Conservation (phyloP, 2,888 invertebrate genomes). For the Chromoteleia sp. region DNA sequence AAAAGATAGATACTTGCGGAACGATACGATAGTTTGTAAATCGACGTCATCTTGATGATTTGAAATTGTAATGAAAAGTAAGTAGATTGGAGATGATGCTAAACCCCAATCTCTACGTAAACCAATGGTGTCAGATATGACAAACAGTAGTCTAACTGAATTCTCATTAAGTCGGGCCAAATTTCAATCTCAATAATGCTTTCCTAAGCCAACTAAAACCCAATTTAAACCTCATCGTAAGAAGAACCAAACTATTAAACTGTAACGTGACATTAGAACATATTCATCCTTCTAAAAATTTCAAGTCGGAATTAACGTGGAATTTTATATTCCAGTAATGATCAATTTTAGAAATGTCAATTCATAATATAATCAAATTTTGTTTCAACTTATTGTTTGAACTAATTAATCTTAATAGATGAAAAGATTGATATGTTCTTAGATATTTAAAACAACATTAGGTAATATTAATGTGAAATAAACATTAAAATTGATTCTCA, state of each 20-base stretch:
- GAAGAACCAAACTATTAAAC: conserved; percentile 38
- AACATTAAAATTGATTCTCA: too few relatives aligned
- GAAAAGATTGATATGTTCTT: too few relatives aligned
- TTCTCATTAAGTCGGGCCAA: conserved; percentile 57
- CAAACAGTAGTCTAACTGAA: conserved; percentile 59
- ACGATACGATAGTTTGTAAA: neutral
- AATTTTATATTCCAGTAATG: too few relatives aligned
- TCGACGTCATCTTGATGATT: conserved; percentile 8
- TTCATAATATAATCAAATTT: too few relatives aligned
- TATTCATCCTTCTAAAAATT: neutral
- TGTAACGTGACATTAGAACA: conserved; percentile 2
- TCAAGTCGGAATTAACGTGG: too few relatives aligned
- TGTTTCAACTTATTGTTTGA: too few relatives aligned
- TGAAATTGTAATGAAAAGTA: conserved; percentile 19
- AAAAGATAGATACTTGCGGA: neutral
- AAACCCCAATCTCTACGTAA: conserved; percentile 13
- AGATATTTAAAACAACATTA: too few relatives aligned
- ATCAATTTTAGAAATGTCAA: too few relatives aligned
- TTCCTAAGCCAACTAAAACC: conserved; percentile 51
- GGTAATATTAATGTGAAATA: too few relatives aligned
- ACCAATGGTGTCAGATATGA: conserved; percentile 43
- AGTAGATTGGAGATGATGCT: conserved; percentile 17
- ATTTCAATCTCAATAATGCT: conserved; percentile 55
- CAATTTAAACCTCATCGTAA: conserved; percentile 47
- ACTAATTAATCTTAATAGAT: too few relatives aligned